A percentile compares a stretch with the other conserved stretches of the same genome.
Evolutionary conservation across 2,888 invertebrate species (phyloP).

Genomic region (Norana najaformis): DNA sequence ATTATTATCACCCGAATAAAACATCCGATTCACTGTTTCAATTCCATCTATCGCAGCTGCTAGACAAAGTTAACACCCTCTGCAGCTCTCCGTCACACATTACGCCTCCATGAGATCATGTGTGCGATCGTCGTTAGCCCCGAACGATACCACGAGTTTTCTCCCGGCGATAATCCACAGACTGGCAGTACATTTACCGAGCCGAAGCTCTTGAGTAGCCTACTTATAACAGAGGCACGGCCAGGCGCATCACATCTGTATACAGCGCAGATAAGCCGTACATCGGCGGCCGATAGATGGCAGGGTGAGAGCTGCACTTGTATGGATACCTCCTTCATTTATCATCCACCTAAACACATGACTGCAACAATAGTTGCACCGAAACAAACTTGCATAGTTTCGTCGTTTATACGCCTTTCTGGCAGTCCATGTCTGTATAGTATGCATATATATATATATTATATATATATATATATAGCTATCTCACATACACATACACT

Average conservation of each 20-base stretch:
- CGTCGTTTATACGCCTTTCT: no score
- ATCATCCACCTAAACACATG: not conserved
- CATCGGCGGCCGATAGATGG: slow-evolving; percentile 2
- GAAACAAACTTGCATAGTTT: no score
- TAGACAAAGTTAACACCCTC: not conserved
- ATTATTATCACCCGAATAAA: not conserved
- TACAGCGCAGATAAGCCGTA: not conserved
- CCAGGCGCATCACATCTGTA: not conserved
- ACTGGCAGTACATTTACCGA: not conserved
- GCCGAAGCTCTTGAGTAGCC: not conserved
- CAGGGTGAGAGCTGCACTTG: not conserved
- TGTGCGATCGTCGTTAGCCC: not conserved
- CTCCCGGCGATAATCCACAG: not conserved
- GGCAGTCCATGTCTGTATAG: no score
- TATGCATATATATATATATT: no score
- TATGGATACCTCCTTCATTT: not conserved
- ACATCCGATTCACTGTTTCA: not conserved
- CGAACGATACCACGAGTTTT: not conserved
- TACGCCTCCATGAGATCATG: no score
- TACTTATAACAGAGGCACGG: not conserved
- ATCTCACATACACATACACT: no score
- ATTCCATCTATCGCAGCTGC: not conserved
- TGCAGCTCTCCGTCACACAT: no score
- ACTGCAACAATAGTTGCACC: not conserved
- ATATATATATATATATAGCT: no score